Base-by-base conservation (phyloP, 2,797 vertebrate genomes). In the Anguilla anguilla region DNA sequence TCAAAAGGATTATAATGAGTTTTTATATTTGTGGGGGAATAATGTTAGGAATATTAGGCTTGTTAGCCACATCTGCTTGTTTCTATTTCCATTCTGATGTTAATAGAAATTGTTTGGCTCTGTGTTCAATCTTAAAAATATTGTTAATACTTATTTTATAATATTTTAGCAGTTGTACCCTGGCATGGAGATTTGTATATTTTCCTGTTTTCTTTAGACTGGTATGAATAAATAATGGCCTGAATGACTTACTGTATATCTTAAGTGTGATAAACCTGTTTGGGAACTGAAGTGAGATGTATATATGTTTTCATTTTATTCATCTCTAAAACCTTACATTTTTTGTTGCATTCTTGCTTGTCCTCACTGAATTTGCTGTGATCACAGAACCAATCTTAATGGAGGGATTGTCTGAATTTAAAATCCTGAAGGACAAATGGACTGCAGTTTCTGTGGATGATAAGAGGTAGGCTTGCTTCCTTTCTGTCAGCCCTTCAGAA, bases 371-470 rank as follows among this genome's bases (percentile, higher is more conserved):
- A 11, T 83, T 61, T 64, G 74, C 17, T 86, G 46, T 87, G 19
- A 13, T 92, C 92, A 51, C 93, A 99, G 99, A 99, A 91, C 99
- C 98, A 86, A 98, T 99, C 94, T 93, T 99, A 92, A 97, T 98
- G 94, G 98, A 99, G 92, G 99, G 98, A 81, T 97, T 96, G 22
- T 88, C 95, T 0, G 96, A 98, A 91, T 98, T 98, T 92, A 96
- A 90, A 91, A 97, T 98, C 92, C 93, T 99, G 86, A 94, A 95
- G 88, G 98, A 99, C 90, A 97, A 97, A 22, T 99, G 99, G 99
- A 99, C 98, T 0, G 97, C 96, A 0, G 94, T 99, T 90, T 98
- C 98, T 57, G 88, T 93, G 87, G 98, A 99, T 91, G 94, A 98
- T 91, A 98, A 97, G 96, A 97, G 98, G 98, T 99, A 92, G 25